Evolutionary conservation across 2,797 vertebrate genomes (phyloP).

Genomic region (Platyrinchus mystaceus): DNA sequence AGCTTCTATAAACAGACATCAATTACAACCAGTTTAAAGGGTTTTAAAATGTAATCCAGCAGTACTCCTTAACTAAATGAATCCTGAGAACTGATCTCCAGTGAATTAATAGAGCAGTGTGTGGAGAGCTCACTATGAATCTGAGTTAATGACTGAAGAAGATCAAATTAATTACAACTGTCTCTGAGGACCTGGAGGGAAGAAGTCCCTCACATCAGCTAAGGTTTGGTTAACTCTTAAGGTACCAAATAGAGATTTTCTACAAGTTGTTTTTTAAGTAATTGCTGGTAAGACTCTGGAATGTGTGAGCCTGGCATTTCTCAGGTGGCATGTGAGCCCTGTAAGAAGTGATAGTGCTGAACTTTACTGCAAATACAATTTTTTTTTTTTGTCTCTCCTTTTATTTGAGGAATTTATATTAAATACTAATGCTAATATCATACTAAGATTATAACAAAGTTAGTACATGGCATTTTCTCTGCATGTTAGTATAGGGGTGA

Average conservation of each 20-base stretch:
- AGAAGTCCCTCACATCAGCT: slow-evolving; percentile 70
- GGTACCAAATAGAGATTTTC: slow-evolving; percentile 36
- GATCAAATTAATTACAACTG: slow-evolving; percentile 84
- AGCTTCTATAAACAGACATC: slow-evolving; percentile 84
- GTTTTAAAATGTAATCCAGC: slow-evolving; percentile 83
- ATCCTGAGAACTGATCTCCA: slow-evolving; percentile 79
- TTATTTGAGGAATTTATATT: neutral
- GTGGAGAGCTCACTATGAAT: slow-evolving; percentile 73
- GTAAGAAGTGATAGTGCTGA: neutral
- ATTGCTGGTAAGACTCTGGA: neutral
- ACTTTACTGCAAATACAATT: neutral
- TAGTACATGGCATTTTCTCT: neutral
- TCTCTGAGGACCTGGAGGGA: slow-evolving; percentile 76
- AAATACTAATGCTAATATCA: neutral
- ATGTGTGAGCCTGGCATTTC: neutral
- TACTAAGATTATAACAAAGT: neutral
- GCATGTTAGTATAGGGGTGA: neutral
- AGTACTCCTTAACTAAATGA: slow-evolving; percentile 84
- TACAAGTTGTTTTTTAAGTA: neutral
- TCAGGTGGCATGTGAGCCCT: neutral
- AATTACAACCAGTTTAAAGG: slow-evolving; percentile 84
- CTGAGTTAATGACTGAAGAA: slow-evolving; percentile 82
- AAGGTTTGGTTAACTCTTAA: slow-evolving; percentile 73
- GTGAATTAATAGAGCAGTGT: slow-evolving; percentile 81
- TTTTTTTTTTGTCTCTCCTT: neutral